Base-by-base conservation (phyloP, 2,888 invertebrate genomes). In the Fragum sueziense region DNA sequence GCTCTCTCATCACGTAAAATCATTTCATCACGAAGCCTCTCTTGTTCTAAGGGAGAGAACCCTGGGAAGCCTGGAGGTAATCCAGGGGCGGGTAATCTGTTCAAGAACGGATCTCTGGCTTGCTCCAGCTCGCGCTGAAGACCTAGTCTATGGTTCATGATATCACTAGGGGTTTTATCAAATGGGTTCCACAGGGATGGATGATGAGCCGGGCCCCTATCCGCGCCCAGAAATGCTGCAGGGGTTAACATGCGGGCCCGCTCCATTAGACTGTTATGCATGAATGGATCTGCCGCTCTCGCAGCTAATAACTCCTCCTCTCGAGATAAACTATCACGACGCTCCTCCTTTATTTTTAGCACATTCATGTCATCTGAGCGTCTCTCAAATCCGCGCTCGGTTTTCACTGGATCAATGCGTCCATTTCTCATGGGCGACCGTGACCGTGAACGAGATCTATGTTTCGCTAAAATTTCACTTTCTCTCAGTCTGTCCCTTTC, bases 401-500 rank as follows among this genome's bases (percentile, higher is more conserved):
- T 79, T 74, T 90, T 90, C 59, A 80, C 73, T 37, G 85, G 82
- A 72, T 89, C 90, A 47, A 88, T 68, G 29, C 90, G 84, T 9
- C 90, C 90, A 80, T 90, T 90, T 59, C 90, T 82, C 69, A 90
- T 81, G 0, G 90, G 91, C 33, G 90, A 91, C 29, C 90, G 74
- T 67, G 91, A 91, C 71, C 91, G 68, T 47, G 90, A 87, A 14
- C 90, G 80, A 54, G 90, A 89, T 59, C 85, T 65, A 17, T 86
- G 84, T 37, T 81, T 82, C 9, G 83, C 80, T 9, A 85, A 77
- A 51, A 82, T 74, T 68, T 88, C 86, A 68, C 67, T 76, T 61
- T 86, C 82, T n/a, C 83, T 77, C 33, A 73, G 80, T 65, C 85
- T 61, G n/a, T 88, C 88, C 59, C 85, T 69, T 20, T 88, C 88